Base-by-base conservation (phyloP, 2,888 invertebrate genomes). In the Drosophila hawaiiensis region DNA sequence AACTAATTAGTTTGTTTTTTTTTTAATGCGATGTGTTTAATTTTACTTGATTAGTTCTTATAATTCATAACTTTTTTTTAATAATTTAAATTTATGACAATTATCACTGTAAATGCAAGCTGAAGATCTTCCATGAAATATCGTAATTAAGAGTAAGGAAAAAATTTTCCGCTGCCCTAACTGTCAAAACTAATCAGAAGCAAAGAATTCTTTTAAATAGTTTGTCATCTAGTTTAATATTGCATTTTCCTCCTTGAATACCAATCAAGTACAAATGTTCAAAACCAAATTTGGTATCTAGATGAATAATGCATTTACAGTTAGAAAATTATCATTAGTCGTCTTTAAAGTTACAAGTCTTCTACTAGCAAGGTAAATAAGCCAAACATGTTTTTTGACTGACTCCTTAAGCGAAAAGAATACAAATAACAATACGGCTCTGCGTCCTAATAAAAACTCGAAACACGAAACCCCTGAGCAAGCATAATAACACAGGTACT, bases 401-500 rank as follows among this genome's bases (percentile, higher is more conserved):
- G 22, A 1, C 10, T 7, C 4, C 41, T 22, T 10, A 22, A 12
- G 41, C 22, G 22, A 47, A n/a, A 47, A 16, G 22, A 22, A 35
- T n/a, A 28, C 33, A 60, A 28, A 28, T 9, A 49, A 50, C 19
- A 19, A 50, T 22, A 19, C 4, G 16, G 4, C 5, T 37, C 19
- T 35, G n/a, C 29, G 14, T 49, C 2, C 14, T 28, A 55, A 55
- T 56, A 28, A 58, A 66, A 59, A 19, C 25, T 14, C n/a, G 58
- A 68, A 72, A 71, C 50, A n/a, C 39, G 59, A 69, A 49, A 65
- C n/a, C 61, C 29, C 53, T 65, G 55, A 41, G 74, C 70, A 78
- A 37, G n/a, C 41, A 25, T 35, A 39, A 60, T 35, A 35, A 43
- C 31, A n/a, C 83, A 85, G 82, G 88, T 84, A 81, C 41, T 16